These are phyloP conservation scores for Agonopterix arenella DNA, from an alignment of 2,888 invertebrate species.

Conservation along the genomic window DNA sequence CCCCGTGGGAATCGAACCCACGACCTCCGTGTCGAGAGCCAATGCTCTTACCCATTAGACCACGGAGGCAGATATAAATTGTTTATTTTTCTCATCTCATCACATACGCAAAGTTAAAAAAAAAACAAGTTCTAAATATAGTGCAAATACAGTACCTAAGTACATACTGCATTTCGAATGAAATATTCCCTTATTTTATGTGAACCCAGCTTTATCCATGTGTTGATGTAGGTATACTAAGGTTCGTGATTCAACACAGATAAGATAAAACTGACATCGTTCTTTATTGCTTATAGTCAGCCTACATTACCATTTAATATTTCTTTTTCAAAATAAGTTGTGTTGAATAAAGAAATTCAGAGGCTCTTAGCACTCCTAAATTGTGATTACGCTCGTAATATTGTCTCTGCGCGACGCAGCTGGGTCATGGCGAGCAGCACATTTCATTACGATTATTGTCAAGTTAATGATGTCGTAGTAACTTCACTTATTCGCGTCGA, in stretches of 20 bases:
- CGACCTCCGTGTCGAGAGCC: too few species aligned
- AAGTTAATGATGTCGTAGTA: slow-evolving; percentile 58
- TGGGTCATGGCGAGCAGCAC: slow-evolving; percentile 40
- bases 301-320: slow-evolving; percentile 22
- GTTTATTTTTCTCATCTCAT: too few species aligned
- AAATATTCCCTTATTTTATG: background rate
- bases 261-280: slow-evolving; percentile 27
- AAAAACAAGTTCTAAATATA: too few species aligned
- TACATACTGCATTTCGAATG: too few species aligned
- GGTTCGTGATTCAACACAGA: slow-evolving; percentile 19
- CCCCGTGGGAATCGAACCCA: too few species aligned
- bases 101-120: too few species aligned
- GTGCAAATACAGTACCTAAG: too few species aligned
- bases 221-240: slow-evolving; percentile 16
- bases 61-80: too few species aligned
- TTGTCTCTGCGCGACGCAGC: slow-evolving; percentile 39
- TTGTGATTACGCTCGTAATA: slow-evolving; percentile 48
- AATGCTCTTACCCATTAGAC: too few species aligned
- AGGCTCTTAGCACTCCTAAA: slow-evolving; percentile 31
- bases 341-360: slow-evolving; percentile 35
- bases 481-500: slow-evolving; percentile 32
- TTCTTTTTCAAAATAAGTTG: slow-evolving; percentile 26
- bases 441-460: slow-evolving; percentile 60
- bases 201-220: background rate
- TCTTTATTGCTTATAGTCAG: slow-evolving; percentile 26